phyloP scores from a whole-genome alignment of 2,888 invertebrate species.

The Osedax fenrisi region DNA sequence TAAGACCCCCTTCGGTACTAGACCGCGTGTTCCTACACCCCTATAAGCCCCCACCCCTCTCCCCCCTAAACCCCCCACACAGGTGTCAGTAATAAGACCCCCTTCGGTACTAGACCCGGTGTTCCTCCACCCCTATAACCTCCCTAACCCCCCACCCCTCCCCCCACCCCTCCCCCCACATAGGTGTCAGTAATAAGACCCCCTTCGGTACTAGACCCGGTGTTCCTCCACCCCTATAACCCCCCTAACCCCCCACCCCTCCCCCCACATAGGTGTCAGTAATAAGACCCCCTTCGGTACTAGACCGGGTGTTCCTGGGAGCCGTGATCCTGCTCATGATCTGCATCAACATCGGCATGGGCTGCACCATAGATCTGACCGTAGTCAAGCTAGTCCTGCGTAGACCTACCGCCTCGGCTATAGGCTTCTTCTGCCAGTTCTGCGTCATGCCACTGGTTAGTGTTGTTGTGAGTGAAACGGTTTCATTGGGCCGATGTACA shows the following conservation, averaged over 20 bases:
- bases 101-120: slow-evolving; percentile 33
- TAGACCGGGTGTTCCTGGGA: slow-evolving; percentile 43
- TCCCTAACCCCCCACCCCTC: slow-evolving; percentile 30
- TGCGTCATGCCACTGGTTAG: slow-evolving; percentile 53
- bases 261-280: not conserved
- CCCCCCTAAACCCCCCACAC: too few relatives aligned
- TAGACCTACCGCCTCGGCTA: slow-evolving; percentile 51
- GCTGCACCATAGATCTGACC: slow-evolving; percentile 47
- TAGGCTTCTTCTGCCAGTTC: slow-evolving; percentile 53
- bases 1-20: not conserved
- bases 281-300: not conserved
- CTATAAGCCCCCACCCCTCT: slow-evolving; percentile 41
- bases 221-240: not conserved
- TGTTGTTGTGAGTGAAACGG: too few relatives aligned
- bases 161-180: too few relatives aligned
- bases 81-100: not conserved
- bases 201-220: slow-evolving; percentile 26
- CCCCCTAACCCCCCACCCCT: not conserved
- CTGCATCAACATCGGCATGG: slow-evolving; percentile 46
- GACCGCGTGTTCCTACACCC: slow-evolving; percentile 43
- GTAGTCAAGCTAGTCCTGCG: slow-evolving; percentile 46
- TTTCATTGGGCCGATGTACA: too few relatives aligned
- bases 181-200: not conserved
- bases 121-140: slow-evolving; percentile 45
- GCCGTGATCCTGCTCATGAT: slow-evolving; percentile 44